Conservation (phyloP, 2,797 vertebrate genomes). For the Scyliorhinus canicula region DNA sequence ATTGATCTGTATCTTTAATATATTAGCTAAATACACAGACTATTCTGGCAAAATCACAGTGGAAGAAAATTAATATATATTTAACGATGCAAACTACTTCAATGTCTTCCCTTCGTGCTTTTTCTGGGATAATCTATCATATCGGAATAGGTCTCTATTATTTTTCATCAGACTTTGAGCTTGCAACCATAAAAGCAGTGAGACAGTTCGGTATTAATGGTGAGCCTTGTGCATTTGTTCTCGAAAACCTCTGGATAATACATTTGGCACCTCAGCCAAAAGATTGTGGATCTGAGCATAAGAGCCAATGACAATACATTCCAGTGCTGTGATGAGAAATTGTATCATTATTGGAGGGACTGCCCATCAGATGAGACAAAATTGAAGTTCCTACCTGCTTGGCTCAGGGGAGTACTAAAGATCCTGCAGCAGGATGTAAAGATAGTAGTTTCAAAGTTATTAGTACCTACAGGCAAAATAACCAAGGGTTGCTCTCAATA, state of each 20-base stretch:
- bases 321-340: too few relatives aligned
- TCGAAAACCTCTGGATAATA: too few relatives aligned
- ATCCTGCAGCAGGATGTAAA: neutral
- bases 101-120: neutral
- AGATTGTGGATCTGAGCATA: too few relatives aligned
- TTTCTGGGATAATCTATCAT: neutral
- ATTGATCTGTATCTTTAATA: neutral
- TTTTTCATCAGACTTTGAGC: neutral
- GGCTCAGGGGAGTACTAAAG: neutral
- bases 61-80: neutral
- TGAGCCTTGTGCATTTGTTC: too few relatives aligned
- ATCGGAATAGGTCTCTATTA: too few relatives aligned
- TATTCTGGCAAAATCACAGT: neutral
- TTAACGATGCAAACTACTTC: neutral
- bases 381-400: neutral
- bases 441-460: neutral
- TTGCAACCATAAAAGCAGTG: neutral
- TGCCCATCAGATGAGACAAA: too few relatives aligned
- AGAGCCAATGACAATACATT: too few relatives aligned
- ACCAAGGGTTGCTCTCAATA: neutral
- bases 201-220: neutral
- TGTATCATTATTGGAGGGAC: too few relatives aligned
- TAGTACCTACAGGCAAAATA: neutral
- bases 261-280: too few relatives aligned
- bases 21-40: neutral